phyloP scores from a whole-genome alignment of 2,113 vertebrate genomes.

The Ahaetulla prasina region DNA sequence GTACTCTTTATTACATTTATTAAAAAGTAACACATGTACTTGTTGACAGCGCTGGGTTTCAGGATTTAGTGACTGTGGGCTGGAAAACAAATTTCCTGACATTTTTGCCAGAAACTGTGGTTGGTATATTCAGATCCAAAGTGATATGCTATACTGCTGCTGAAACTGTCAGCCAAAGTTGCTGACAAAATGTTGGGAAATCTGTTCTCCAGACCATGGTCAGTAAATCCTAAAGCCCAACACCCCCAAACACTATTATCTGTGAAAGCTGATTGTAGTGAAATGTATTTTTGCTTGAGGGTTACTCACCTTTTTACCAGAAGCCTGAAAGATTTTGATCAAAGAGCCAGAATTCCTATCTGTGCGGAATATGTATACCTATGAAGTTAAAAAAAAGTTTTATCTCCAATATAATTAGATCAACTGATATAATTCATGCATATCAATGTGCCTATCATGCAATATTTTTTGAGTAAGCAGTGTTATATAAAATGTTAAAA shows the following conservation, averaged over 20 bases:
- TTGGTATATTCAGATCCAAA: not conserved
- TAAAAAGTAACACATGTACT: not conserved
- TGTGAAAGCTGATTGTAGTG: not conserved
- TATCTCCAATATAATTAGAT: not conserved
- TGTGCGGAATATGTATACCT: conserved; percentile 97
- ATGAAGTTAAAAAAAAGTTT: conserved; percentile 26
- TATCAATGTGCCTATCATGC: not conserved
- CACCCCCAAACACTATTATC: not conserved
- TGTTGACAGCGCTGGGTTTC: not conserved
- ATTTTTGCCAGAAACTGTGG: not conserved
- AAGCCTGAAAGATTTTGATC: conserved; percentile 89
- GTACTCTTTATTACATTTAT: not conserved
- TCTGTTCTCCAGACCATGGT: not conserved
- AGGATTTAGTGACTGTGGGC: not conserved
- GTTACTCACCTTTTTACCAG: conserved; percentile 91
- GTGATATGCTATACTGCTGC: not conserved
- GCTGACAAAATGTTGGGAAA: not conserved
- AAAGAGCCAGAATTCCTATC: conserved; percentile 80
- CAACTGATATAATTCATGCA: not conserved
- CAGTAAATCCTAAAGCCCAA: not conserved
- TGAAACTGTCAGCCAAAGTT: not conserved
- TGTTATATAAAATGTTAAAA: not conserved
- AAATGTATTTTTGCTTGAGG: not conserved
- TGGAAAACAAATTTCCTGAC: not conserved
- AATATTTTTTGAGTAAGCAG: not conserved